phyloP scores from a whole-genome alignment of 2,797 vertebrate species.

The Alectoris magna region DNA sequence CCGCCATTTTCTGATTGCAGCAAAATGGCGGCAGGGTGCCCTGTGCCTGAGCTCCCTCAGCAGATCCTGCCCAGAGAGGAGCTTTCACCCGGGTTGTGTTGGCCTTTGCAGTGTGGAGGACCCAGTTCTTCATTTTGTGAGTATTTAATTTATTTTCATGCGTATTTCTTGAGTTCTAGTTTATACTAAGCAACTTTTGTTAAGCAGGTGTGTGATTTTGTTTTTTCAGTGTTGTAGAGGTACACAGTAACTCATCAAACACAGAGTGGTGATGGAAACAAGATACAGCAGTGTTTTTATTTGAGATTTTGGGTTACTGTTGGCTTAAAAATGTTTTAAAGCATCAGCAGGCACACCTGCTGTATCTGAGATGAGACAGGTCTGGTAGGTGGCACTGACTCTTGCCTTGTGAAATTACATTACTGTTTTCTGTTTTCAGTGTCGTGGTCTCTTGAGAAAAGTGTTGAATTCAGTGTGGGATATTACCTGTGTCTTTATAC shows the following conservation, averaged over 20 bases:
- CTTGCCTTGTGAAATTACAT: not conserved
- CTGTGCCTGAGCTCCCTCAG: not conserved
- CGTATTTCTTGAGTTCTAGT: not conserved
- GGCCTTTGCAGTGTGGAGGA: not conserved
- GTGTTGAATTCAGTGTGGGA: not conserved
- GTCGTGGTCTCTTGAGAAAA: not conserved
- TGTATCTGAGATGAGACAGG: not conserved
- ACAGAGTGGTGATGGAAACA: not conserved
- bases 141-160: not conserved
- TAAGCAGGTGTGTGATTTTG: fast-evolving
- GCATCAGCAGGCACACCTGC: not conserved
- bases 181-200: not conserved
- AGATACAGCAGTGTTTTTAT: not conserved
- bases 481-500: not conserved
- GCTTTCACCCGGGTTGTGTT: not conserved
- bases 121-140: fast-evolving
- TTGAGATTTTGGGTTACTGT: not conserved
- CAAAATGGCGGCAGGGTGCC: not conserved
- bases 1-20: not conserved
- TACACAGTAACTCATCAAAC: fast-evolving
- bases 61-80: not conserved
- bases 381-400: not conserved
- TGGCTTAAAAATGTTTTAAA: not conserved
- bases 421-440: not conserved
- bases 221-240: not conserved